phyloP scores from a whole-genome alignment of 1,140 invertebrate genomes.

The Drosophila prosaltans region DNA sequence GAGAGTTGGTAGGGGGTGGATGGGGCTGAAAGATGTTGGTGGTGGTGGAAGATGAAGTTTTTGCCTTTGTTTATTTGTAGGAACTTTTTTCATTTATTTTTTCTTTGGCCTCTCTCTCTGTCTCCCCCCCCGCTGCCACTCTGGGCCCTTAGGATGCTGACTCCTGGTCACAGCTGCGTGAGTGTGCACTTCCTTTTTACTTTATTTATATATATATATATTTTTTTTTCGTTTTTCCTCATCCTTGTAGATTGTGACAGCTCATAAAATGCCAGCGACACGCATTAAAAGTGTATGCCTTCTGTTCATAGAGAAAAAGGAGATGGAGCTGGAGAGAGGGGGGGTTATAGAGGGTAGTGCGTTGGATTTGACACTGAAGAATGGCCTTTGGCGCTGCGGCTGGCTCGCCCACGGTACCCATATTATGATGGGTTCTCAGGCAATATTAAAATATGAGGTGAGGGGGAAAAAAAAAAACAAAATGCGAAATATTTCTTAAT shows the following conservation, averaged over 20 bases:
- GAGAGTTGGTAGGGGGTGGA: neutral
- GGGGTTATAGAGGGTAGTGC: conserved; percentile 21
- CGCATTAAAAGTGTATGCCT: conserved; percentile 71
- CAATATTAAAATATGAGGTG: conserved; percentile 72
- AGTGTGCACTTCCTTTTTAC: conserved; percentile 71
- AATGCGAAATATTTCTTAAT: conserved; percentile 57
- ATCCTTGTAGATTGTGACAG: conserved; percentile 69
- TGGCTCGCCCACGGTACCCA: conserved; percentile 34
- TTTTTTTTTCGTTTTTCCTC: conserved; percentile 50
- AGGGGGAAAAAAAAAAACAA: conserved; percentile 47
- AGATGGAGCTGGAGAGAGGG: conserved; percentile 9
- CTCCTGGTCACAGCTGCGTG: conserved; percentile 77
- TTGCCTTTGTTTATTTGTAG: conserved; percentile 57
- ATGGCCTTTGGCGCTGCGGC: conserved; percentile 60
- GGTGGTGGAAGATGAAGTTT: conserved; percentile 42
- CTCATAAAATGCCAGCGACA: conserved; percentile 79
- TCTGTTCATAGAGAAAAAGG: conserved; percentile 1
- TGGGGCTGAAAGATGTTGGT: neutral
- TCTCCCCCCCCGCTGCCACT: conserved; percentile 25
- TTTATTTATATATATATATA: conserved; percentile 45
- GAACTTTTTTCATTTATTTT: conserved; percentile 78
- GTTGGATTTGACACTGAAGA: conserved; percentile 74
- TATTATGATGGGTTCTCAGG: conserved; percentile 72
- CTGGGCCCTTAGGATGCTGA: conserved; percentile 9
- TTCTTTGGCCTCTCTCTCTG: neutral